Conservation (phyloP, 2,888 invertebrate species). For the Archips xylosteana region DNA sequence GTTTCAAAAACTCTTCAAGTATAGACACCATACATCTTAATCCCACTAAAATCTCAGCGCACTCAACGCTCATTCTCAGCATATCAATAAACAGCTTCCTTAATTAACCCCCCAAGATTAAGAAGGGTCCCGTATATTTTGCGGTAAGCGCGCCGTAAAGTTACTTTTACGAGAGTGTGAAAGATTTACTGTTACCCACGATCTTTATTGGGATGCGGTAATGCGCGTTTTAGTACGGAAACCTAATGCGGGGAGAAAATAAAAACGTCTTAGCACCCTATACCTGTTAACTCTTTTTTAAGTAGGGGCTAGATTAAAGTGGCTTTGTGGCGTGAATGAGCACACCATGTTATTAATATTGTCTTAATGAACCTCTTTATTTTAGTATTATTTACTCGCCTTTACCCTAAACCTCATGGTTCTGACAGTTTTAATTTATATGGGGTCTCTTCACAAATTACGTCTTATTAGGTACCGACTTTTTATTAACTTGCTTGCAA, state of each 20-base stretch:
- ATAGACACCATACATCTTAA: conserved; percentile 15
- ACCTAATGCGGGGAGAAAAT: conserved; percentile 47
- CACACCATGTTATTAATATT: neutral
- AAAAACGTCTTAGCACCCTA: conserved; percentile 40
- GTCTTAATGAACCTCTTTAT: too few species aligned
- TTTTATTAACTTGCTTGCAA: too few species aligned
- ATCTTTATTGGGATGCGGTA: conserved; percentile 56
- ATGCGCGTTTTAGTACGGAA: conserved; percentile 48
- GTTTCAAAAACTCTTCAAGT: too few species aligned
- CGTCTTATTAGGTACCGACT: too few species aligned
- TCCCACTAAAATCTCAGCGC: conserved; percentile 37
- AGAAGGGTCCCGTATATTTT: conserved; percentile 54
- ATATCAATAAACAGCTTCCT: conserved; percentile 47
- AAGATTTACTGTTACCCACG: conserved; percentile 61
- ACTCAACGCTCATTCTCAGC: conserved; percentile 31
- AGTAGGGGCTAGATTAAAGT: conserved; percentile 24
- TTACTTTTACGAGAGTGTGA: conserved; percentile 61
- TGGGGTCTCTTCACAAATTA: too few species aligned
- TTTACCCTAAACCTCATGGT: too few species aligned
- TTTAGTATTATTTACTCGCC: too few species aligned
- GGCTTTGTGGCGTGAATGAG: neutral
- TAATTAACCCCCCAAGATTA: conserved; percentile 57
- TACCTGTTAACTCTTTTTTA: conserved; percentile 41
- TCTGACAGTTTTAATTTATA: too few species aligned
- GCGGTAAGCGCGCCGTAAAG: conserved; percentile 67